phyloP scores from a whole-genome alignment of 2,113 vertebrate genomes.

The Hydrolagus affinis region DNA sequence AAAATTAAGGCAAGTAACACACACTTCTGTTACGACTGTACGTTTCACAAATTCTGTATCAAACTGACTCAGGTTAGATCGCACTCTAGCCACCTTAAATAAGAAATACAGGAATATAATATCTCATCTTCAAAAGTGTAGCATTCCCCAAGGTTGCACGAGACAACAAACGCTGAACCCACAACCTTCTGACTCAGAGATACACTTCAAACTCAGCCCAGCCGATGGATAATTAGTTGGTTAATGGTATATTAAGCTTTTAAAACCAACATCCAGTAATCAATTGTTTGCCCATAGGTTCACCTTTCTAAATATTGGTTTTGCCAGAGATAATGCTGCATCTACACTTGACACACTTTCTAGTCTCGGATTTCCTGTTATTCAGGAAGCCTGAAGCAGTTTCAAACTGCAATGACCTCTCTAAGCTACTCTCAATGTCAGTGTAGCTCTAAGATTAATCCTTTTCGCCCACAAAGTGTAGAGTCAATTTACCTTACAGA shows the following conservation, averaged over 20 bases:
- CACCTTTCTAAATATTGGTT: background rate
- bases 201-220: background rate
- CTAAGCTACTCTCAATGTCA: background rate
- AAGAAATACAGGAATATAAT: too few relatives aligned
- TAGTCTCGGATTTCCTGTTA: background rate
- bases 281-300: background rate
- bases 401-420: too few relatives aligned
- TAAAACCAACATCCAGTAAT: background rate
- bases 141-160: background rate
- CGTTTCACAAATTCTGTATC: too few relatives aligned
- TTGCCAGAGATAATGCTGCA: too few relatives aligned
- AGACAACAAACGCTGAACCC: background rate
- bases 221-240: background rate
- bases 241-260: background rate
- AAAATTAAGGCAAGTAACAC: background rate
- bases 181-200: background rate
- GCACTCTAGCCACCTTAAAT: too few relatives aligned
- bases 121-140: background rate
- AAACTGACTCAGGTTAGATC: too few relatives aligned
- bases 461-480: background rate
- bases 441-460: too few relatives aligned
- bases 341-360: background rate
- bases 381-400: background rate
- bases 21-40: background rate
- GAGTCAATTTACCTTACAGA: too few relatives aligned